These are phyloP conservation scores for Anguilla marmorata DNA, from an alignment of 2,797 vertebrate species.

Conservation along the genomic window DNA sequence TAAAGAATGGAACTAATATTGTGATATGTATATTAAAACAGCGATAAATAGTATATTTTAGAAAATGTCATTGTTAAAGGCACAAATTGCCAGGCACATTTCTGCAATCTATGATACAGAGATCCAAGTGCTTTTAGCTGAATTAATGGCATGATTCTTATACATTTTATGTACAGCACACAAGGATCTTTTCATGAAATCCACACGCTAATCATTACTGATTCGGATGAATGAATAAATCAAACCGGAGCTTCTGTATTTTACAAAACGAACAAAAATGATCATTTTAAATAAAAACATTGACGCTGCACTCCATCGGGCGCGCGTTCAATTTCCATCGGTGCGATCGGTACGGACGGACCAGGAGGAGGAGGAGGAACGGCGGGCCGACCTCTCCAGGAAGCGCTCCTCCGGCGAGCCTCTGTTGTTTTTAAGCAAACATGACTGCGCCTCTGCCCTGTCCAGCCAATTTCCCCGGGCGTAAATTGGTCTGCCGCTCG, in stretches of 20 bases:
- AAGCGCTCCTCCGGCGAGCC: constrained; percentile 81
- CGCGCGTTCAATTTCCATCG: constrained; percentile 74
- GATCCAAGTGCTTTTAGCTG: no score
- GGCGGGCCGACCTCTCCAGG: constrained; percentile 86
- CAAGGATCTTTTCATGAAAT: not conserved
- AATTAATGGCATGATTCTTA: not conserved
- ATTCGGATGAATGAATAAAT: not conserved
- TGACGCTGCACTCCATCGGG: not conserved
- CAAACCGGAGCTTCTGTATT: not conserved
- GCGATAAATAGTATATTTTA: not conserved
- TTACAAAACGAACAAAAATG: not conserved
- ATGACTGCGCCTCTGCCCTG: constrained; percentile 77
- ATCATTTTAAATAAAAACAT: no score
- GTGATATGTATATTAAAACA: not conserved
- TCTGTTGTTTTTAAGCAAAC: constrained; percentile 89
- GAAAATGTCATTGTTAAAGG: no score
- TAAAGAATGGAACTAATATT: not conserved
- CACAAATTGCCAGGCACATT: not conserved
- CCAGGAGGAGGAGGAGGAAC: constrained; percentile 59
- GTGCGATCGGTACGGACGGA: constrained; percentile 67
- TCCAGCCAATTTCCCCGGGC: constrained; percentile 86
- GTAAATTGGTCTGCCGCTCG: constrained; percentile 88
- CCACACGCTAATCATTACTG: not conserved
- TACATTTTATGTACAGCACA: not conserved
- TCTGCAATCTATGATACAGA: not conserved